Evolutionary conservation across 2,888 invertebrate species (phyloP).

Genomic region (Thereva unica): DNA sequence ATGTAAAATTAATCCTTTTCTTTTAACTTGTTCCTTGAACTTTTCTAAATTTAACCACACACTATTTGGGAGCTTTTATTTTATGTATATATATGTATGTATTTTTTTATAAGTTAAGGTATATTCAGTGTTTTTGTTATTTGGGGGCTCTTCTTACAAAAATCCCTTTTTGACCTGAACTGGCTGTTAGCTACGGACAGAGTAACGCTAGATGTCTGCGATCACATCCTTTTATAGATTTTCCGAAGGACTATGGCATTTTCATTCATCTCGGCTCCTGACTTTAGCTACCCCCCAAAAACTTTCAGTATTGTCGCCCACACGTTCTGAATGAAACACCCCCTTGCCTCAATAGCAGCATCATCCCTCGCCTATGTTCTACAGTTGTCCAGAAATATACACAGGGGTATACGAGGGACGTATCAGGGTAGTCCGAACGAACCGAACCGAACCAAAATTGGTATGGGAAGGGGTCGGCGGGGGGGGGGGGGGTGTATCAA

Average conservation of each 20-base stretch:
- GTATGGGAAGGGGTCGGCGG: background rate
- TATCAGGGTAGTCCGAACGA: background rate
- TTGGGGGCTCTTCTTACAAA: background rate
- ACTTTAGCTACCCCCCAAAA: constrained; percentile 10
- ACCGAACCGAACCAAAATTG: background rate
- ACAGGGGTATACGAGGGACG: background rate
- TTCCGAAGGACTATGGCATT: constrained; percentile 28
- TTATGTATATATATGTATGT: too few species aligned
- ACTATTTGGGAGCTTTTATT: too few species aligned
- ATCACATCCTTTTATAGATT: constrained; percentile 46
- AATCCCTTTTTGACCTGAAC: constrained; percentile 30
- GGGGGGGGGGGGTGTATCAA: background rate
- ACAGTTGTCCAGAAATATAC: background rate
- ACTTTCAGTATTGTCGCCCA: constrained; percentile 41
- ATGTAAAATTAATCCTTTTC: too few species aligned
- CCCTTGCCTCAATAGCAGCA: constrained; percentile 26
- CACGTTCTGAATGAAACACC: constrained; percentile 44
- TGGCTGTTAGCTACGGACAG: constrained; percentile 40
- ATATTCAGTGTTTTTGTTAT: too few species aligned
- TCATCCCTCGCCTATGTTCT: background rate
- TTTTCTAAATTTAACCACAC: too few species aligned
- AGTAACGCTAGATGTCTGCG: constrained; percentile 43
- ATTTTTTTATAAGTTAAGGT: too few species aligned
- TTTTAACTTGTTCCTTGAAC: too few species aligned
- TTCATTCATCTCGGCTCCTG: constrained; percentile 42